A percentile compares a stretch with the other conserved stretches of the same genome.
Conservation (phyloP, 1,140 invertebrate genomes). For the Phenacoccus solenopsis region DNA sequence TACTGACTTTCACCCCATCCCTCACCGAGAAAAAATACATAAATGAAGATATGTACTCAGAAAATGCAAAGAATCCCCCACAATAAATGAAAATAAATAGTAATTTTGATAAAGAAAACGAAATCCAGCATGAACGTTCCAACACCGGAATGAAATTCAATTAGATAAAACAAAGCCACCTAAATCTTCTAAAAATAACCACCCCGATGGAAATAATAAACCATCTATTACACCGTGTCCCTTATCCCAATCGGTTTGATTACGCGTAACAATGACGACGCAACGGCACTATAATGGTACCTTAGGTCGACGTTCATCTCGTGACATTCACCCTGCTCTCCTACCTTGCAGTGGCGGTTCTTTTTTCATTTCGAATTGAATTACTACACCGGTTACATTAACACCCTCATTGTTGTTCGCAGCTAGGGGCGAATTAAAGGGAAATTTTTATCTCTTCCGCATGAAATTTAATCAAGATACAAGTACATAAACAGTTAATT, state of each 20-base stretch:
- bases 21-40: no score
- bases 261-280: background rate
- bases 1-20: no score
- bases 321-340: background rate
- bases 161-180: no score
- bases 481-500: background rate
- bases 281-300: background rate
- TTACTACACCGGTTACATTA: background rate
- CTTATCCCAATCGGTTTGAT: background rate
- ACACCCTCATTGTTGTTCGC: background rate
- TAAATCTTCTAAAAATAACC: background rate
- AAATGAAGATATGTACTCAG: no score
- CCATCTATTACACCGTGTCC: background rate
- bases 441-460: background rate
- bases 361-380: background rate
- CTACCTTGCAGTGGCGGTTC: background rate
- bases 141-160: no score
- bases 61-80: no score
- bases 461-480: slow-evolving; percentile 3
- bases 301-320: background rate
- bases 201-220: background rate
- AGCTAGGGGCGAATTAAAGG: background rate
- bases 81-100: no score
- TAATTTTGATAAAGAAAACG: no score
- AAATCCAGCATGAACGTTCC: no score